Evolutionary conservation across 2,113 vertebrate genomes (phyloP).

Genomic region (Mustelus asterias): DNA sequence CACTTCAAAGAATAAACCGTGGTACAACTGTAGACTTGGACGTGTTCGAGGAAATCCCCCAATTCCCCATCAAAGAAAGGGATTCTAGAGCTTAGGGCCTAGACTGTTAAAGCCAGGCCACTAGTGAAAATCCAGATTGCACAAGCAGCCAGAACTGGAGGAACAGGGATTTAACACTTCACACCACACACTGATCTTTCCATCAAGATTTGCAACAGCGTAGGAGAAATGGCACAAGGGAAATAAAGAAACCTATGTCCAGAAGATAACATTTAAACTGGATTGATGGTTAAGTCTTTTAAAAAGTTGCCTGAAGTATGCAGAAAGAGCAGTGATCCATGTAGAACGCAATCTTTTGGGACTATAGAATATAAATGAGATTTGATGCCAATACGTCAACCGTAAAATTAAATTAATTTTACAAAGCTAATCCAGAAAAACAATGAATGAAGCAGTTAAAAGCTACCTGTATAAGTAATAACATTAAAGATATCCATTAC

Average conservation of each 20-base stretch:
- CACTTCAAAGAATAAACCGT: too few species aligned
- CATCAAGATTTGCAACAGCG: not conserved
- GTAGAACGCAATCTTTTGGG: not conserved
- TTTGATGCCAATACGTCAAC: not conserved
- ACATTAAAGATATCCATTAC: not conserved
- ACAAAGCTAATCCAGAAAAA: constrained; percentile 2
- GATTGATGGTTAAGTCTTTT: not conserved
- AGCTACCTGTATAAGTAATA: not conserved
- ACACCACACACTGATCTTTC: not conserved
- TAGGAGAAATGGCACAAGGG: not conserved
- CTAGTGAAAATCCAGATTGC: not conserved
- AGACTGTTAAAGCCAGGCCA: not conserved
- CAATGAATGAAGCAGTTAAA: not conserved
- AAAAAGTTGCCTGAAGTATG: not conserved
- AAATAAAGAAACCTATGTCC: not conserved
- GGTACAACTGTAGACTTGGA: too few species aligned
- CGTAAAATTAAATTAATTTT: not conserved
- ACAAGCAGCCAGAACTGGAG: not conserved
- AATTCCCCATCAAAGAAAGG: not conserved
- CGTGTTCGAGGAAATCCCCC: too few species aligned
- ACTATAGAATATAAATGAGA: not conserved
- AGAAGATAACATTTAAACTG: not conserved
- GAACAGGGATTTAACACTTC: not conserved
- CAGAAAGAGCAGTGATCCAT: not conserved
- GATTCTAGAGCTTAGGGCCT: not conserved